These are phyloP conservation scores for Maccullochella peelii DNA, from an alignment of 2,113 vertebrate species.

Conservation along the genomic window DNA sequence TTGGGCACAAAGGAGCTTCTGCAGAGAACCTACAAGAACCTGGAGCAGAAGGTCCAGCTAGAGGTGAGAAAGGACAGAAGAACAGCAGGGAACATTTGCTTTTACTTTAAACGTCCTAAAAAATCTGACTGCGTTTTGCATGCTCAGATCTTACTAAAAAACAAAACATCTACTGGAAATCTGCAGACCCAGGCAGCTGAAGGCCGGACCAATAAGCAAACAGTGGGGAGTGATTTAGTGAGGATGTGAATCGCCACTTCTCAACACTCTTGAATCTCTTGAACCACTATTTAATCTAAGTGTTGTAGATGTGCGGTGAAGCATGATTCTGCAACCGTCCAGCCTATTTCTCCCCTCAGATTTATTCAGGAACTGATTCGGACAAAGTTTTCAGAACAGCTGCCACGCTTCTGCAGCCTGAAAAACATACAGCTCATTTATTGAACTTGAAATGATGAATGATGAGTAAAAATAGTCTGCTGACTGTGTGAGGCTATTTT, in stretches of 20 bases:
- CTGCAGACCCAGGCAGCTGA: background rate
- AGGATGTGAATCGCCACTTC: background rate
- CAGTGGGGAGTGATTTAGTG: background rate
- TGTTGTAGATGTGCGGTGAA: background rate
- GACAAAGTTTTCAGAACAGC: background rate
- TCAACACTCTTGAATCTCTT: background rate
- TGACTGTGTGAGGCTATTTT: too few relatives aligned
- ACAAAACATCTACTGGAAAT: too few relatives aligned
- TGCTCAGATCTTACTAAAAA: background rate
- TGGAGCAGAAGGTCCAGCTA: constrained; percentile 97
- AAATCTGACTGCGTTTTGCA: too few relatives aligned
- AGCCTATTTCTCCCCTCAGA: background rate
- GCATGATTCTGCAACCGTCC: background rate
- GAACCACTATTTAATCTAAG: background rate
- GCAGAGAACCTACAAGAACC: constrained; percentile 97
- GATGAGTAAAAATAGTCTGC: background rate
- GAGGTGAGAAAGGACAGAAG: constrained; percentile 85
- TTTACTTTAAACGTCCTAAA: background rate
- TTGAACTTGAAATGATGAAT: background rate
- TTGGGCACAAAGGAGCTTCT: constrained; percentile 96
- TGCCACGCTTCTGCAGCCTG: background rate
- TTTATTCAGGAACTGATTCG: background rate
- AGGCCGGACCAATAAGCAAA: background rate
- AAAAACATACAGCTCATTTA: background rate
- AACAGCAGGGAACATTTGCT: background rate